These are phyloP conservation scores for Centropyge bicolor DNA, from an alignment of 2,797 vertebrate genomes.

Conservation along the genomic window DNA sequence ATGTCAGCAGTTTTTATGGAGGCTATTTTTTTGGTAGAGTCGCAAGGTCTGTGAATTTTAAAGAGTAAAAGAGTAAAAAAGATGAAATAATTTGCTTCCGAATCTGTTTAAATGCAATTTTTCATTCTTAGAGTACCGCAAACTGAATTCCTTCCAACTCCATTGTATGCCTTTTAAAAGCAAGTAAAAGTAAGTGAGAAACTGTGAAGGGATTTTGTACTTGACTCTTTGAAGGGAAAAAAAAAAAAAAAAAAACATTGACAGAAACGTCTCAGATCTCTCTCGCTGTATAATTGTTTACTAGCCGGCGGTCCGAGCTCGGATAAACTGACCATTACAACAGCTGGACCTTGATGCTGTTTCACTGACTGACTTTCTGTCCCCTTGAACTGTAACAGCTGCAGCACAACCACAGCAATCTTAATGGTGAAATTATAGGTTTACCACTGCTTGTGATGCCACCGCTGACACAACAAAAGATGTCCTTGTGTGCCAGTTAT, in stretches of 20 bases:
- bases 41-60: not conserved
- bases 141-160: not conserved
- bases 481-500: constrained; percentile 27
- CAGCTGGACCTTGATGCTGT: constrained; percentile 4
- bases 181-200: not conserved
- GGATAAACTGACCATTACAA: not conserved
- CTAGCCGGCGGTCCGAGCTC: not conserved
- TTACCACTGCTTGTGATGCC: constrained; percentile 42
- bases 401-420: constrained; percentile 42
- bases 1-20: constrained; percentile 4
- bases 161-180: not conserved
- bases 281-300: not conserved
- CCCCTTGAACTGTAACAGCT: constrained; percentile 53
- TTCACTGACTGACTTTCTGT: constrained; percentile 47
- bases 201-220: not conserved
- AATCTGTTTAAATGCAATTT: not conserved
- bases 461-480: constrained; percentile 56
- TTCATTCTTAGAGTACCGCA: not conserved
- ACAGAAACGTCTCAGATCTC: not conserved
- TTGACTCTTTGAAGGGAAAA: not conserved
- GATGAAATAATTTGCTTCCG: not conserved
- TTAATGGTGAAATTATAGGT: constrained; percentile 56
- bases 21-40: too few species aligned
- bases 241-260: not conserved
- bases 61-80: not conserved